Conservation (phyloP, 1,140 invertebrate genomes). For the Pseudomyrmex flavicornis region DNA sequence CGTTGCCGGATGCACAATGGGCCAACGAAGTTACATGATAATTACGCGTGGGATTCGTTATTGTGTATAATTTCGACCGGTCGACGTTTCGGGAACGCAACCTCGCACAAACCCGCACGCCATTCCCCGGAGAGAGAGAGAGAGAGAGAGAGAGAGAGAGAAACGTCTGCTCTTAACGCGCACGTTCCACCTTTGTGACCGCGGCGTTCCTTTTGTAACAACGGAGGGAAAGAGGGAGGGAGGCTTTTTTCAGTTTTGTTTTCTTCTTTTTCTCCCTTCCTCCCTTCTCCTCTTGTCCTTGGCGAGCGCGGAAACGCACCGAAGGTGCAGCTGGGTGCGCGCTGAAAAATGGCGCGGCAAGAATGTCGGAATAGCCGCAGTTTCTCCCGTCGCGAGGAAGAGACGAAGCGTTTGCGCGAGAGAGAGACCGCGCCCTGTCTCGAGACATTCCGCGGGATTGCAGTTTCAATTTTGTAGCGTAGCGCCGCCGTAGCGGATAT, state of each 20-base stretch:
- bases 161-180: slow-evolving; percentile 58
- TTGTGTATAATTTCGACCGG: slow-evolving; percentile 68
- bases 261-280: background rate
- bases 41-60: slow-evolving; percentile 76
- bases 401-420: background rate
- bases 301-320: slow-evolving; percentile 39
- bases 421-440: slow-evolving; percentile 9
- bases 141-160: slow-evolving; percentile 60
- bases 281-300: background rate
- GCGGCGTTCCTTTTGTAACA: slow-evolving; percentile 36
- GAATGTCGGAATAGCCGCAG: slow-evolving; percentile 19
- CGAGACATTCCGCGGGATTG: slow-evolving; percentile 36
- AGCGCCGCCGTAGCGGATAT: slow-evolving; percentile 4
- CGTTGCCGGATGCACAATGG: slow-evolving; percentile 71
- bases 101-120: slow-evolving; percentile 26
- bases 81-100: slow-evolving; percentile 59
- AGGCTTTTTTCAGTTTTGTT: background rate
- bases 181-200: slow-evolving; percentile 42
- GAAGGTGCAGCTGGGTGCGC: slow-evolving; percentile 11
- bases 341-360: slow-evolving; percentile 34
- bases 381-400: slow-evolving; percentile 22
- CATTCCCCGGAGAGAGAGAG: slow-evolving; percentile 50
- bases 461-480: slow-evolving; percentile 29
- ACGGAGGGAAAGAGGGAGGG: background rate
- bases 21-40: slow-evolving; percentile 76